A percentile compares a stretch with the other conserved stretches of the same genome.
These are phyloP conservation scores for Lanius collurio DNA, from an alignment of 2,113 vertebrate genomes.

Conservation along the genomic window DNA sequence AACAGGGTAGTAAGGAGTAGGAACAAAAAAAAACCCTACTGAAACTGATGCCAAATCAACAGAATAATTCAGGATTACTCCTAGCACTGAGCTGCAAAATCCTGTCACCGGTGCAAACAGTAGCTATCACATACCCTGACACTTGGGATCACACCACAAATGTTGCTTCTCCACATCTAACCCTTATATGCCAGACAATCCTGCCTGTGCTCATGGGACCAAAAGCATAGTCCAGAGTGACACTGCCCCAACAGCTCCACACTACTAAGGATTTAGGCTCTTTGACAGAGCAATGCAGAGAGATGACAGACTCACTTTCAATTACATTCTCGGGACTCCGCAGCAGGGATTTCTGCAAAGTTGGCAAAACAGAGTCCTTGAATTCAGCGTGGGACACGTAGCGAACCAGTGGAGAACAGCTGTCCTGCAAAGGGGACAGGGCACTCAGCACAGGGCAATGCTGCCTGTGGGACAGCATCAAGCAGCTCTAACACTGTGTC, in stretches of 20 bases:
- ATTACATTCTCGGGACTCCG: conserved; percentile 94
- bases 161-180: background rate
- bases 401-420: conserved; percentile 84
- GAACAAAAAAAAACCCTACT: background rate
- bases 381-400: conserved; percentile 91
- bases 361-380: conserved; percentile 88
- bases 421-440: conserved; percentile 76
- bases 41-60: background rate
- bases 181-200: background rate
- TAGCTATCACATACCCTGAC: background rate
- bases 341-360: conserved; percentile 91
- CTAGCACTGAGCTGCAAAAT: conserved; percentile 16
- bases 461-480: background rate
- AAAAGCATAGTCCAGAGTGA: background rate
- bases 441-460: background rate
- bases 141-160: background rate
- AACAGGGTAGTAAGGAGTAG: background rate
- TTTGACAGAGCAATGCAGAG: background rate
- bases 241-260: background rate
- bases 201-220: background rate
- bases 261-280: background rate
- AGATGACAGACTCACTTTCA: conserved; percentile 82
- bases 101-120: background rate
- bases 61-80: conserved; percentile 12
- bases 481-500: background rate